Percentiles rank a stretch among this genome's conserved stretches.
Evolutionary conservation across 2,888 invertebrate species (phyloP).

Genomic region (Cordylochernes scorpioides): DNA sequence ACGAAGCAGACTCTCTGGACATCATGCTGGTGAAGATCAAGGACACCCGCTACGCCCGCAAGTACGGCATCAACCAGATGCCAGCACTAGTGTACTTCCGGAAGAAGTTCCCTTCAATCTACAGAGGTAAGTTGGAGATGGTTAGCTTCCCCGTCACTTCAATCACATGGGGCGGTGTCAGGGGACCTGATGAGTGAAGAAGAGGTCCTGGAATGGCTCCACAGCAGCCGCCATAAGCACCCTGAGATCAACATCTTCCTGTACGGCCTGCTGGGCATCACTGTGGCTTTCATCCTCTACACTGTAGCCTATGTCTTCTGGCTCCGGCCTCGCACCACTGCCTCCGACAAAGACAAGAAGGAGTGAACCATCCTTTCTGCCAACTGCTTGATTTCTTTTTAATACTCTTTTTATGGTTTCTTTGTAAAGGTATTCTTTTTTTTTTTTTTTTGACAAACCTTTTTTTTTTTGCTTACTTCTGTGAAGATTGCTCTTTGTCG

Average conservation of each 20-base stretch:
- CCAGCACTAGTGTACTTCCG: conserved; percentile 76
- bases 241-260: conserved; percentile 77
- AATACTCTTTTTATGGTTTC: no score
- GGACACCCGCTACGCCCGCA: conserved; percentile 67
- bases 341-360: no score
- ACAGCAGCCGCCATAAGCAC: conserved; percentile 71
- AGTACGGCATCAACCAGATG: conserved; percentile 73
- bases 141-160: no score
- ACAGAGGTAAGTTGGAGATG: conserved; percentile 44
- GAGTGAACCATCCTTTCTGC: no score
- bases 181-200: conserved; percentile 56
- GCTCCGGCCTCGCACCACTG: no score
- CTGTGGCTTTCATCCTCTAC: conserved; percentile 58
- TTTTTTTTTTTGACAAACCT: no score
- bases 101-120: conserved; percentile 71
- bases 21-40: conserved; percentile 85
- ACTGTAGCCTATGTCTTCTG: no score
- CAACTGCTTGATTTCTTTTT: no score
- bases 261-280: conserved; percentile 64
- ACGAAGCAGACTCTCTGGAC: conserved; percentile 74
- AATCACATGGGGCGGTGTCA: no score
- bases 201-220: conserved; percentile 68
- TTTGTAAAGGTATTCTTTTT: no score
- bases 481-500: no score
- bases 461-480: no score